Base-by-base conservation (phyloP, 2,113 vertebrate genomes). In the Platichthys flesus region DNA sequence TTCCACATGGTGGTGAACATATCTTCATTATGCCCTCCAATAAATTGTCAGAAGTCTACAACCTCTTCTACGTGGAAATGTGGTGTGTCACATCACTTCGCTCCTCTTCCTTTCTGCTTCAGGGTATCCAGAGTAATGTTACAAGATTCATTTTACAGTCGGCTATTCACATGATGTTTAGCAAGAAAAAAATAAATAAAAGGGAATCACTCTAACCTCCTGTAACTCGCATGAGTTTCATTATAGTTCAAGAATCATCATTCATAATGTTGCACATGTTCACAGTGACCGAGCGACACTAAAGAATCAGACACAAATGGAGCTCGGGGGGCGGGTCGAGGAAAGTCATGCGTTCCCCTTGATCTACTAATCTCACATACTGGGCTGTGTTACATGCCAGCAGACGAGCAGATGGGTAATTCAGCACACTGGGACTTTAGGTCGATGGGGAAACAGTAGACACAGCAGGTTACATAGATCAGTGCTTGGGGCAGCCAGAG, bases 1-100 rank as follows among this genome's bases (percentile, higher is more conserved):
- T 88, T 90, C 56, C 68, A 76, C 26, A 35, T 79, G 51, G 73
- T 79, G 89, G 84, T 88, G 81, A 86, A 88, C 79, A 82, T 83
- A 84, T 79, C 85, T 79, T 81, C 60, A 64, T 26, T 18, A 49
- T 52, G 16, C 40, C 67, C 56, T 59, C 49, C 52, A 81, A 83
- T 71, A 68, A 76, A 86, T 82, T 79, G 20, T 63, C 47, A 57
- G 81, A 66, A 63, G 76, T 63, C 71, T 85, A 72, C 62, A 76
- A 54, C 61, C 78, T 83, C 85, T 61, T 35, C 79, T 83, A 63
- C 72, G 78, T 79, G 66, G 66, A 85, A 84, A 88, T 81, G 52
- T 20, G 9, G 69, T 68, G 56, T 67, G 81, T 78, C 59, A 80
- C 72, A 76, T 83, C 67, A 79, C 62, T 83, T 75, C 61, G 72